Base-by-base conservation (phyloP, 2,113 vertebrate species). In the Chloropsis hardwickii region DNA sequence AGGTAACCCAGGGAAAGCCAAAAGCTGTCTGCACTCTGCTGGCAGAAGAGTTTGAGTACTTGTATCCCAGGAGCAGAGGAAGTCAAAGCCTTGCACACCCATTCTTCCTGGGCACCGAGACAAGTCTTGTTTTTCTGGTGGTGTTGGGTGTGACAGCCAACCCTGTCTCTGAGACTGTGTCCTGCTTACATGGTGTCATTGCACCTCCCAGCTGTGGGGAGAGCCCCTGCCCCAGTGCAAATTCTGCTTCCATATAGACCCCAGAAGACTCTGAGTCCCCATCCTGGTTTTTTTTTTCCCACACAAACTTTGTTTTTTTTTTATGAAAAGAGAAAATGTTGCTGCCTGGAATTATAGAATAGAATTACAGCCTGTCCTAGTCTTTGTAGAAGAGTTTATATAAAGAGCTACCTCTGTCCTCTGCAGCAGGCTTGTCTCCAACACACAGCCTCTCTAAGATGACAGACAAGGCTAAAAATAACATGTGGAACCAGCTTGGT, bases 401-500 rank as follows among this genome's bases (percentile, higher is more conserved):
- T 96, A 86, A 95, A 93, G 76, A 94, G 71, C 82, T 93, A 51
- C 90, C 60, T 88, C 90, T 88, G 60, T 94, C 76, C 82, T 97
- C 90, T 92, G 72, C 79, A 94, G 76, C 4, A 1, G 79, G 94
- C 76, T 78, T 51, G 64, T 93, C 64, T 58, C 79, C 2, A 17
- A 62, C 71, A 93, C 14, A 3, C 50, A 80, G 85, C 81, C 84
- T 90, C 66, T 91, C 67, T 62, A 60, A 88, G 47, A 90, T 86
- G 90, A 94, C 94, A 96, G 92, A 94, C 95, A 88, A 71, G 64
- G 56, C 79, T 96, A 92, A 94, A 96, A 97, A 96, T 95, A 94
- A 90, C 56, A 78, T 9, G 24, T 88, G 51, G 76, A 78, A 93
- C 79, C 79, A 88, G 74, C 87, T 78, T 86, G 76, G 76, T 96